Base-by-base conservation (phyloP, 2,888 invertebrate genomes). In the Conchocele bisecta region DNA sequence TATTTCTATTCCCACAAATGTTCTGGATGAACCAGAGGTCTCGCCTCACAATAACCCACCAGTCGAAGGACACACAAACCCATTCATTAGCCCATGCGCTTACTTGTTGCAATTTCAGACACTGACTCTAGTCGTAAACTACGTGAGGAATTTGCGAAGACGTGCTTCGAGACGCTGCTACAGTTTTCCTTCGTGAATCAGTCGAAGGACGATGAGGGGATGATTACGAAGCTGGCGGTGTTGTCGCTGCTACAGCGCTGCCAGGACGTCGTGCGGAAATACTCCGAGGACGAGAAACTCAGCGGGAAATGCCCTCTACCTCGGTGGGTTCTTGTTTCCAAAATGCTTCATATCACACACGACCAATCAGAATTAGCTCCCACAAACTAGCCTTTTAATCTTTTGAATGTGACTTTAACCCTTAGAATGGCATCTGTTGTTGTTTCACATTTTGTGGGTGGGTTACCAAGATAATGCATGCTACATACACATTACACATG, bases 81-180 rank as follows among this genome's bases (percentile, higher is more conserved):
- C n/a, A n/a, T 35, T 35, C 11, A 35, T 35, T 13, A 35, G 11
- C 37, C n/a, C 11, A 35, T 35, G n/a, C 11, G n/a, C n/a, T 35
- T 35, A n/a, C n/a, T 13, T 35, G 37, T 13, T 13, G 54, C 70
- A 37, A 54, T 84, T 86, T 11, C 91, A 93, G 95, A 95, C 86
- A 95, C 94, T 79, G 96, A 96, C 88, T 94, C 95, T 69, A 96
- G 96, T 87, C 92, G 91, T 11, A 91, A 96, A 71, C 93, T 98
- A 79, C 92, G 98, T 20, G 98, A 98, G 92, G 98, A 98, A 89
- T 98, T 98, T 92, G 98, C 98, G 46, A 96, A 98, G 89, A 96
- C 96, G 0, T 98, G 98, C 89, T 98, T 98, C 89, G 98, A 98
- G 92, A 98, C 98, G 0, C 92, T 98, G 26, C 93, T 98, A 48